Evolutionary conservation across 2,888 invertebrate genomes (phyloP).

Genomic region (Serripes groenlandicus): DNA sequence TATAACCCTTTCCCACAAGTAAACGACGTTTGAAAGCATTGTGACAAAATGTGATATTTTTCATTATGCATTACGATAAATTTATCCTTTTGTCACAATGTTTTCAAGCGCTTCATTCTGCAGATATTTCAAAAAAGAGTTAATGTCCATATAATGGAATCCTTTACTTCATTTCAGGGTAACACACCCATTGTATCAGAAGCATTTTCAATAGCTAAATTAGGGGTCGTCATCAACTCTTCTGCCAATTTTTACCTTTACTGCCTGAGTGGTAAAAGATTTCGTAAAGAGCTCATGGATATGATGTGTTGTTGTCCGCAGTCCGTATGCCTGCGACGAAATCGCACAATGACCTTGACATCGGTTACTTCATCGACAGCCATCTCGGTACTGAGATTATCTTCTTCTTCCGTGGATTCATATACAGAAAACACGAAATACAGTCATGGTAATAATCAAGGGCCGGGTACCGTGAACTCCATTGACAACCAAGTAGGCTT

Average conservation of each 20-base stretch:
- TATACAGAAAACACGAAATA: neutral
- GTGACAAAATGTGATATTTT: neutral
- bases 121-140: neutral
- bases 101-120: neutral
- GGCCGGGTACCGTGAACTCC: no score
- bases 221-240: slow-evolving; percentile 79
- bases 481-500: no score
- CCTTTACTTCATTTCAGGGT: slow-evolving; percentile 57
- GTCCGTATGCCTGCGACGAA: neutral
- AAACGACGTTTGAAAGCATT: neutral
- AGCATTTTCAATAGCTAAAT: slow-evolving; percentile 73
- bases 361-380: neutral
- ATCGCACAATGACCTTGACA: neutral
- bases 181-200: slow-evolving; percentile 68
- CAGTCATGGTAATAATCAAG: no score
- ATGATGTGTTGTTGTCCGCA: neutral
- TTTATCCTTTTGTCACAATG: neutral
- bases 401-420: neutral
- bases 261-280: slow-evolving; percentile 74
- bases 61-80: neutral
- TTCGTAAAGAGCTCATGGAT: slow-evolving; percentile 71
- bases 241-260: slow-evolving; percentile 79
- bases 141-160: neutral
- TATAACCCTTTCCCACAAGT: neutral
- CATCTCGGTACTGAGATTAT: neutral